phyloP scores from a whole-genome alignment of 2,113 vertebrate species.

The Brachionichthys hirsutus region DNA sequence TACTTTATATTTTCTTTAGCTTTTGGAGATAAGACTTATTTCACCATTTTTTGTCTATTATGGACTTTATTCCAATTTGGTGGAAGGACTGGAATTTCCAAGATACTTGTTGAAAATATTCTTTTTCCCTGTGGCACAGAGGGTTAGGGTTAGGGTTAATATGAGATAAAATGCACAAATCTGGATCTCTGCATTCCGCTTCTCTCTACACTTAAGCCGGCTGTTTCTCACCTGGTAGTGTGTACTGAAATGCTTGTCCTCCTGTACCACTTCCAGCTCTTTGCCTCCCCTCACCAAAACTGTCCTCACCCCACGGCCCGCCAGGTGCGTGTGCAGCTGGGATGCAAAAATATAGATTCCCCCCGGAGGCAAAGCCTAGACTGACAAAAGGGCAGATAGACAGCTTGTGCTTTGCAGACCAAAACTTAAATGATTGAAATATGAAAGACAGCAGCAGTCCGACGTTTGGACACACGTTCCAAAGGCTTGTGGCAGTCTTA shows the following conservation, averaged over 20 bases:
- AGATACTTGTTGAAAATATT: neutral
- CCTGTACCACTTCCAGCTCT: conserved; percentile 84
- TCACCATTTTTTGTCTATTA: too few relatives aligned
- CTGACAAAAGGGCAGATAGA: neutral
- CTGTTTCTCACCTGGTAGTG: conserved; percentile 87
- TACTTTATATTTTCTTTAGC: too few relatives aligned
- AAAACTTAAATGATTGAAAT: conserved; percentile 1
- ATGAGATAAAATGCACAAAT: neutral
- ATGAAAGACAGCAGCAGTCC: too few relatives aligned
- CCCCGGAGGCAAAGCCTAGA: conserved; percentile 81
- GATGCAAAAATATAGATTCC: conserved; percentile 94
- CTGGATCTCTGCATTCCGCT: neutral
- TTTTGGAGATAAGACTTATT: too few relatives aligned
- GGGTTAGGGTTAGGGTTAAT: too few relatives aligned
- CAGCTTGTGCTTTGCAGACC: neutral
- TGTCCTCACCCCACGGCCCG: conserved; percentile 84
- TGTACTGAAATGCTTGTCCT: conserved; percentile 92
- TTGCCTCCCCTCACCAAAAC: conserved; percentile 78
- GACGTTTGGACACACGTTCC: too few relatives aligned
- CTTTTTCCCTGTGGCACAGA: conserved; percentile 1
- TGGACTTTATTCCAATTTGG: too few relatives aligned
- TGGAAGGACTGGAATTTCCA: neutral
- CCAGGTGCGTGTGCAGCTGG: conserved; percentile 95
- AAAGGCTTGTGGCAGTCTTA: neutral
- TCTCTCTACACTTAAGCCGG: neutral